These are phyloP conservation scores for Taphrorychus bicolor DNA, from an alignment of 2,888 invertebrate species.

Conservation along the genomic window DNA sequence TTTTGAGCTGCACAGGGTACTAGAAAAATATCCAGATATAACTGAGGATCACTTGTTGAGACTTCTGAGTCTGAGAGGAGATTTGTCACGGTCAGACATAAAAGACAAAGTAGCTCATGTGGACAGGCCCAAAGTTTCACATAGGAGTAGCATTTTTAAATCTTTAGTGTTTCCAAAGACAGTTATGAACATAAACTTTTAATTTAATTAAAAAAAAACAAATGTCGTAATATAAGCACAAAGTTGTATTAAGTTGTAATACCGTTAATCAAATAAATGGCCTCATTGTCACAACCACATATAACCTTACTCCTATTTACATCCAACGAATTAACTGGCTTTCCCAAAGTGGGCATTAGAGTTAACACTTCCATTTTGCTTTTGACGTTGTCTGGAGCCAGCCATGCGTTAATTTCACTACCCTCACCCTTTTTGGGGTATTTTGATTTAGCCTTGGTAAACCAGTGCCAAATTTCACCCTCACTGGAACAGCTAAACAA, in stretches of 20 bases:
- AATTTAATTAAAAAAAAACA: constrained; percentile 16
- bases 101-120: constrained; percentile 78
- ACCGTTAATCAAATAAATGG: constrained; percentile 76
- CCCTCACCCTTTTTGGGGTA: constrained; percentile 39
- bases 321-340: constrained; percentile 84
- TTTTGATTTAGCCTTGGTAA: constrained; percentile 62
- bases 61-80: constrained; percentile 84
- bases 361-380: constrained; percentile 74
- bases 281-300: constrained; percentile 89
- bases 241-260: constrained; percentile 1
- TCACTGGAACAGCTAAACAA: constrained; percentile 81
- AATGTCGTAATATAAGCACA: background rate
- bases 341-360: constrained; percentile 75
- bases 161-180: constrained; percentile 49
- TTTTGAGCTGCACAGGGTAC: constrained; percentile 84
- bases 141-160: constrained; percentile 50
- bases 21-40: constrained; percentile 89
- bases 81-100: constrained; percentile 84
- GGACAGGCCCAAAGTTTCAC: constrained; percentile 72
- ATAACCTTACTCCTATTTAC: constrained; percentile 76
- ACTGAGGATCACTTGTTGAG: constrained; percentile 87
- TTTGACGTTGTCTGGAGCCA: constrained; percentile 73
- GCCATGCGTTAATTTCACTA: constrained; percentile 66
- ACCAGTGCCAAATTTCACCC: constrained; percentile 93
- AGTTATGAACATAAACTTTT: constrained; percentile 49